These are phyloP conservation scores for Leptonema lineaticorne DNA, from an alignment of 1,140 invertebrate genomes.

Conservation along the genomic window DNA sequence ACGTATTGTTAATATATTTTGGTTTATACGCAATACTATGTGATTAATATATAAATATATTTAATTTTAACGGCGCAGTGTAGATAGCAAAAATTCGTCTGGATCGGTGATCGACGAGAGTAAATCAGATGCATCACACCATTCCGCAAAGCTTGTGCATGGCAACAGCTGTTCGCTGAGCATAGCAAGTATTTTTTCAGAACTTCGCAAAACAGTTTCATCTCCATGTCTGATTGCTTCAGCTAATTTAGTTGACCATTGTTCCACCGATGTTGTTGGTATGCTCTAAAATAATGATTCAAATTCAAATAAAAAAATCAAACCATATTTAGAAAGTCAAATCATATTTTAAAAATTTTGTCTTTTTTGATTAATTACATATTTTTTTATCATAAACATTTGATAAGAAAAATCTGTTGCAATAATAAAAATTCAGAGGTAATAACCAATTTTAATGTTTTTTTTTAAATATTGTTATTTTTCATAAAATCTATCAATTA, in stretches of 20 bases:
- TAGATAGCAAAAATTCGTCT: constrained; percentile 39
- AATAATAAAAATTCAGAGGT: too few species aligned
- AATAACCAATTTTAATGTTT: too few species aligned
- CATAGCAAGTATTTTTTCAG: constrained; percentile 75
- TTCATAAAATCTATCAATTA: constrained; percentile 48
- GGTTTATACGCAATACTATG: too few species aligned
- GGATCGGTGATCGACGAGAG: constrained; percentile 48
- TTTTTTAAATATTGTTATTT: too few species aligned
- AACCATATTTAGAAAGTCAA: neutral
- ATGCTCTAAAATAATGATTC: constrained; percentile 66
- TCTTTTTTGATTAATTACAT: neutral
- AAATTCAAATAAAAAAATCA: constrained; percentile 19
- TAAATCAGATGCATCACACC: constrained; percentile 81
- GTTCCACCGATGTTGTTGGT: constrained; percentile 69
- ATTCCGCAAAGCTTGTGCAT: constrained; percentile 85
- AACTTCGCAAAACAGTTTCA: constrained; percentile 82
- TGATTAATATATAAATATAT: too few species aligned
- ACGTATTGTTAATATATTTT: too few species aligned
- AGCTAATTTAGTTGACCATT: constrained; percentile 86
- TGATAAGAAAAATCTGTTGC: too few species aligned
- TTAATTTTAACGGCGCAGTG: neutral
- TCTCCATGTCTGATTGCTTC: constrained; percentile 95
- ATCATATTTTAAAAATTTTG: constrained; percentile 25
- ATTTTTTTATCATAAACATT: constrained; percentile 8
- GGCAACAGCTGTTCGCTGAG: constrained; percentile 90